phyloP scores from a whole-genome alignment of 2,888 invertebrate species.

The Calliscelio sp. region DNA sequence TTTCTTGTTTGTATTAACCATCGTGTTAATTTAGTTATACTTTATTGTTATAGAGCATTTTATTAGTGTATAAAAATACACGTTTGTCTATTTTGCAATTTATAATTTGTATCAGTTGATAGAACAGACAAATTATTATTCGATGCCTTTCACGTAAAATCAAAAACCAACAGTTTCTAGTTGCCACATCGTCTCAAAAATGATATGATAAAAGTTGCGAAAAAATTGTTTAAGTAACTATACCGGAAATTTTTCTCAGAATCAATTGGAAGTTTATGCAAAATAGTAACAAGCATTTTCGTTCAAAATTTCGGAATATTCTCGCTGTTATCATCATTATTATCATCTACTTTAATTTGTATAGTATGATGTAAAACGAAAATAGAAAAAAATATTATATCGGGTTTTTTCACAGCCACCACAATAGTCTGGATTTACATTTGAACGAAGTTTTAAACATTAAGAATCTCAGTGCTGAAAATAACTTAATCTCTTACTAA shows the following conservation, averaged over 20 bases:
- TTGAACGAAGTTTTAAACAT: constrained; percentile 70
- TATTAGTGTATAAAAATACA: constrained; percentile 36
- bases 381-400: constrained; percentile 45
- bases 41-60: too few relatives aligned
- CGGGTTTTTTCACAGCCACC: constrained; percentile 80
- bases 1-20: too few relatives aligned
- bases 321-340: constrained; percentile 16
- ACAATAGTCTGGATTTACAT: constrained; percentile 78
- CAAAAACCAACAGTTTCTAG: too few relatives aligned
- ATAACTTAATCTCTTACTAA: constrained; percentile 46
- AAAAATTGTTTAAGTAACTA: neutral
- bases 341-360: constrained; percentile 51
- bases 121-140: too few relatives aligned
- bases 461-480: constrained; percentile 70
- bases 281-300: constrained; percentile 41
- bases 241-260: neutral
- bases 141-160: too few relatives aligned
- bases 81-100: constrained; percentile 33
- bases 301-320: constrained; percentile 30
- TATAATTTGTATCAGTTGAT: neutral
- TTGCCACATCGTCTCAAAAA: too few relatives aligned
- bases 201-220: neutral
- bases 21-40: too few relatives aligned
- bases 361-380: constrained; percentile 55
- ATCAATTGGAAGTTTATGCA: constrained; percentile 9